phyloP scores from a whole-genome alignment of 2,888 invertebrate genomes.

The Catocala nupta region DNA sequence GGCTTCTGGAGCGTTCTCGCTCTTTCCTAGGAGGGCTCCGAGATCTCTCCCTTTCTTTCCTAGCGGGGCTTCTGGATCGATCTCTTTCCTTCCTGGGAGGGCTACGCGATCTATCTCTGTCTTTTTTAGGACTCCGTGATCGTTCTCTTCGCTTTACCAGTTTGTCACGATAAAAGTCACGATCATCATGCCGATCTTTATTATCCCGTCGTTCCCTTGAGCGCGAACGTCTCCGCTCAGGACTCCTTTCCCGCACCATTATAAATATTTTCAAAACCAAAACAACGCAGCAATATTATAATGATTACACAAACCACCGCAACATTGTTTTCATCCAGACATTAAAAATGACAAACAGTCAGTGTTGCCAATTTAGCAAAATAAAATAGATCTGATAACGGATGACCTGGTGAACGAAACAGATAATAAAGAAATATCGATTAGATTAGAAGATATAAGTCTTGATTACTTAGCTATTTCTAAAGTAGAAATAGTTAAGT shows the following conservation, averaged over 20 bases:
- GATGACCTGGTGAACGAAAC: too few relatives aligned
- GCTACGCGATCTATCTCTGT: conserved; percentile 66
- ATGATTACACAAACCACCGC: not conserved
- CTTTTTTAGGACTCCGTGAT: conserved; percentile 74
- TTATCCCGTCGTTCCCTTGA: conserved; percentile 61
- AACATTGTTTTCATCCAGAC: not conserved
- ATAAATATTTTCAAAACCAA: not conserved
- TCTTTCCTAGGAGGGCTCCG: conserved; percentile 59
- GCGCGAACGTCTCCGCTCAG: conserved; percentile 64
- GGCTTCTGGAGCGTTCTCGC: conserved; percentile 59
- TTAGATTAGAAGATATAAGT: too few relatives aligned
- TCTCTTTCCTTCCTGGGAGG: conserved; percentile 70
- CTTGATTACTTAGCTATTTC: too few relatives aligned
- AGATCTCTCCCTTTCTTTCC: conserved; percentile 67
- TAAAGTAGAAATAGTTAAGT: too few relatives aligned
- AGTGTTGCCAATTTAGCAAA: too few relatives aligned
- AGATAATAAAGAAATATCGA: too few relatives aligned
- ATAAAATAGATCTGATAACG: too few relatives aligned
- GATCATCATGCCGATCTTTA: conserved; percentile 78
- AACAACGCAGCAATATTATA: not conserved
- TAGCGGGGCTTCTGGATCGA: conserved; percentile 69
- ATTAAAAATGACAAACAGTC: too few relatives aligned
- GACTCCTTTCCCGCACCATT: conserved; percentile 79
- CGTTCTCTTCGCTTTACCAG: conserved; percentile 71
- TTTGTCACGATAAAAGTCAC: conserved; percentile 79